These are phyloP conservation scores for Aquatica leii DNA, from an alignment of 2,888 invertebrate species.

Conservation along the genomic window DNA sequence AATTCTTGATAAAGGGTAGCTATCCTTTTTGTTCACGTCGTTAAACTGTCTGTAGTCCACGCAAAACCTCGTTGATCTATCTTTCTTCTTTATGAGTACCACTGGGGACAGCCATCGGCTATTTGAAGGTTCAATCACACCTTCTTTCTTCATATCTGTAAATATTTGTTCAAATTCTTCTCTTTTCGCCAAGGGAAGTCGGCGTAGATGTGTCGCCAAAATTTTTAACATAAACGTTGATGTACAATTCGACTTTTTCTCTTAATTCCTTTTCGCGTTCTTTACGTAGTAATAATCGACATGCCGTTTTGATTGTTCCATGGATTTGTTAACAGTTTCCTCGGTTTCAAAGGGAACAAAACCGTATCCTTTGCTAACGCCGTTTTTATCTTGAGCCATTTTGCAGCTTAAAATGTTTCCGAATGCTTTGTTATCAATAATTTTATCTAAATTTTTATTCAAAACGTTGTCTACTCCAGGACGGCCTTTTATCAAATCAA, in stretches of 20 bases:
- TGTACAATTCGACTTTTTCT: conserved; percentile 95
- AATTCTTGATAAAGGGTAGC: no score
- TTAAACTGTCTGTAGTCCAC: no score
- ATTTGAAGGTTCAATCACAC: no score
- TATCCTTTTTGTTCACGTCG: no score
- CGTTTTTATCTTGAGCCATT: conserved; percentile 95
- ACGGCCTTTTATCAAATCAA: conserved; percentile 95
- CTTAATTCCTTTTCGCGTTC: conserved; percentile 98
- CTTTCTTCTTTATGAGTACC: no score
- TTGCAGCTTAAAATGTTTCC: conserved; percentile 99
- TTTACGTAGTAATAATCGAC: conserved; percentile 96
- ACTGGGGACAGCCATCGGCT: no score
- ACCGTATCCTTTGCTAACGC: conserved; percentile 95
- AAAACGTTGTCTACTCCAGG: conserved; percentile 99
- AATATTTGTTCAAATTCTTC: no score
- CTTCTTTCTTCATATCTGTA: no score
- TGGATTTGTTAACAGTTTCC: conserved; percentile 96
- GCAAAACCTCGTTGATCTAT: no score
- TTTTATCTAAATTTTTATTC: conserved; percentile 98
- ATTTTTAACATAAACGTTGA: conserved; percentile 99
- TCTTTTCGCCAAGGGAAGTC: no score
- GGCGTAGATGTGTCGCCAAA: no score
- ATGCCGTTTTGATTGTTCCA: conserved; percentile 95
- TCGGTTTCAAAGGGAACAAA: conserved; percentile 99
- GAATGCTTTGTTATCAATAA: conserved; percentile 99